A percentile compares a stretch with the other conserved stretches of the same genome.
phyloP scores from a whole-genome alignment of 2,888 invertebrate species.

The Rotaria socialis region DNA sequence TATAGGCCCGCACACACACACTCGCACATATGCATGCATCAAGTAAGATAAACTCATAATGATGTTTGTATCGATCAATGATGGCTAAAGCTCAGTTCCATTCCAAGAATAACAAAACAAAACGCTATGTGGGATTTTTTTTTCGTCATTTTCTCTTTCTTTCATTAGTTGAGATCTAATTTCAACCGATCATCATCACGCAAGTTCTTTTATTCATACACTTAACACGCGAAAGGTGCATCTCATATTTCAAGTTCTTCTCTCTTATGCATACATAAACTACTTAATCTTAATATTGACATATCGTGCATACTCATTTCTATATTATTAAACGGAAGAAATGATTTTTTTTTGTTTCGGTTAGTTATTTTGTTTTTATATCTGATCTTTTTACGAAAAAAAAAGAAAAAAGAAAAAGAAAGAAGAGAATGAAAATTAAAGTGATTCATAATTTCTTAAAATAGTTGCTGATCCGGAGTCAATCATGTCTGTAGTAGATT shows the following conservation, averaged over 20 bases:
- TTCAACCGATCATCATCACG: slow-evolving; percentile 22
- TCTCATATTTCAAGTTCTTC: slow-evolving; percentile 21
- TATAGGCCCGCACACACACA: no score
- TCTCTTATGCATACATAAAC: slow-evolving; percentile 7
- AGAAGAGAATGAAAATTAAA: not conserved
- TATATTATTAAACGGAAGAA: not conserved
- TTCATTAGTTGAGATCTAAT: slow-evolving; percentile 1
- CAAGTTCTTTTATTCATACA: slow-evolving; percentile 26
- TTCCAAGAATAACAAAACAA: slow-evolving; percentile 29
- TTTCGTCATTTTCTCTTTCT: not conserved
- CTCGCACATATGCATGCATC: not conserved
- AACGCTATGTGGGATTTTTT: slow-evolving; percentile 15
- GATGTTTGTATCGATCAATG: slow-evolving; percentile 18
- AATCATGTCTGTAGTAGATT: not conserved
- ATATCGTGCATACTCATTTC: slow-evolving; percentile 11
- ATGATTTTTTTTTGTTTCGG: not conserved
- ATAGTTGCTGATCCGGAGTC: not conserved
- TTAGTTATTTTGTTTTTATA: not conserved
- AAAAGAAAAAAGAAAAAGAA: not conserved
- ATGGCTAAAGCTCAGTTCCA: not conserved
- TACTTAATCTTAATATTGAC: slow-evolving; percentile 29
- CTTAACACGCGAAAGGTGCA: slow-evolving; percentile 12
- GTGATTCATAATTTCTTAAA: slow-evolving; percentile 16
- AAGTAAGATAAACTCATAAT: slow-evolving; percentile 9
- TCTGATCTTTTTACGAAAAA: not conserved